Evolutionary conservation across 2,113 vertebrate species (phyloP).

Genomic region (Grammomys dolichurus): DNA sequence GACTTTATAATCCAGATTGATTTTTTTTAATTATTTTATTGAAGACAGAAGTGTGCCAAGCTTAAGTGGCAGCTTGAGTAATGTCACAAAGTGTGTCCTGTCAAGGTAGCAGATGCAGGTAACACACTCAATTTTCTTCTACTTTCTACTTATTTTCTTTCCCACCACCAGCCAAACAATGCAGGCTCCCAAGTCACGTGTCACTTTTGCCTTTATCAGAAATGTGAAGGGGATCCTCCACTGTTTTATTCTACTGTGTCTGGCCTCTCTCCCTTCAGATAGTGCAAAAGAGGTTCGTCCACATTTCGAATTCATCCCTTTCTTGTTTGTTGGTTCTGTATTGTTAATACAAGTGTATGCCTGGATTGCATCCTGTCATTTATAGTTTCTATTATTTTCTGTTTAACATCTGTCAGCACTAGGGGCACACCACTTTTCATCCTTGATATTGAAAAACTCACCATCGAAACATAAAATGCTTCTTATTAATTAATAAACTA

Average conservation of each 20-base stretch:
- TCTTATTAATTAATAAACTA: background rate
- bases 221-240: background rate
- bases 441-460: background rate
- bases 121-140: background rate
- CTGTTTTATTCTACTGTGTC: background rate
- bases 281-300: background rate
- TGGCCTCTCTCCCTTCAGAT: background rate
- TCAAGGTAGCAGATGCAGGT: no score
- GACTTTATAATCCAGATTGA: background rate
- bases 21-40: no score
- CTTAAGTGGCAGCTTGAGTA: background rate
- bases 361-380: background rate
- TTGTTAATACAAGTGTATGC: background rate
- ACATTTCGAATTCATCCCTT: background rate
- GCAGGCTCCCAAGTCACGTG: background rate
- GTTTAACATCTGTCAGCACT: background rate
- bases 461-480: background rate
- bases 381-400: background rate
- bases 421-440: background rate
- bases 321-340: background rate
- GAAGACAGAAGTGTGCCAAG: background rate
- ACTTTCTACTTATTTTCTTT: background rate
- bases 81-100: background rate
- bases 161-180: background rate
- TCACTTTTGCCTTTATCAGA: background rate